These are phyloP conservation scores for Drosophila nr. medialis DNA, from an alignment of 2,888 invertebrate genomes.

Conservation along the genomic window DNA sequence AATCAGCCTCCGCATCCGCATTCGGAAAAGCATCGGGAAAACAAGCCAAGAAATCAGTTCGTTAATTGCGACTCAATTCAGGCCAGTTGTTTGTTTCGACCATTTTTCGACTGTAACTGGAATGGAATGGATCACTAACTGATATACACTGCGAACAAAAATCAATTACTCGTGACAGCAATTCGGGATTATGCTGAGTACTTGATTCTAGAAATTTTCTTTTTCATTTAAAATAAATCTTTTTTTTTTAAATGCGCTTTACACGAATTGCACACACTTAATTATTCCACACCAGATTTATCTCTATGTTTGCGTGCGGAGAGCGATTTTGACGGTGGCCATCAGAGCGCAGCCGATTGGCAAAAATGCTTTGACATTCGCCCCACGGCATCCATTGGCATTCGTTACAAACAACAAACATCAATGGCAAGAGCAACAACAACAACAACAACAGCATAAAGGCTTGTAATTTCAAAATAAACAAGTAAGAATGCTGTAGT, in stretches of 20 bases:
- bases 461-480: background rate
- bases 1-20: slow-evolving; percentile 2
- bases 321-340: background rate
- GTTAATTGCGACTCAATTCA: slow-evolving; percentile 44
- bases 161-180: background rate
- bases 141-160: background rate
- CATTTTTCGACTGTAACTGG: background rate
- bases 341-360: slow-evolving; percentile 44
- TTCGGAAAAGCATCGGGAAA: slow-evolving; percentile 15
- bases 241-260: background rate
- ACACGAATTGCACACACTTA: background rate
- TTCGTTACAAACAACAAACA: background rate
- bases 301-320: background rate
- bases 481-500: background rate
- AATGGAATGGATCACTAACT: background rate
- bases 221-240: background rate
- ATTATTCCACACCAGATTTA: background rate
- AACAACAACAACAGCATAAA: background rate
- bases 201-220: background rate
- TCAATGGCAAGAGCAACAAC: background rate
- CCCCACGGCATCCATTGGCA: slow-evolving; percentile 2
- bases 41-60: slow-evolving; percentile 50
- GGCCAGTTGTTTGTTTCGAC: slow-evolving; percentile 22
- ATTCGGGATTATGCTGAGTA: background rate
- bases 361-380: slow-evolving; percentile 61